Conservation (phyloP, 35 echinoderm and acorn worm genomes). For the Patiria miniata region DNA sequence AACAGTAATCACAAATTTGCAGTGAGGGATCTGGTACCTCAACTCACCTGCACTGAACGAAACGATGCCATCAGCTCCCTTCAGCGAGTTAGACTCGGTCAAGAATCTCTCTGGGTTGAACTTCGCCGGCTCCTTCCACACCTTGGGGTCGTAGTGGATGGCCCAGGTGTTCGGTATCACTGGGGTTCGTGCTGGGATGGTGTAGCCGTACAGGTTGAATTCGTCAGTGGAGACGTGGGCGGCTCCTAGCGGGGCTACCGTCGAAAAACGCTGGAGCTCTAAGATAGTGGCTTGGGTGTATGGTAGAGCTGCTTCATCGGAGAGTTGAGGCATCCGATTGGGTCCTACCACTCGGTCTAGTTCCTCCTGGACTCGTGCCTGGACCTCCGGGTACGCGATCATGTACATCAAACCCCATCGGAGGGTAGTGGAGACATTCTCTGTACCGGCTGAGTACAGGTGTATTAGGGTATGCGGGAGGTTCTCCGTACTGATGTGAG, state of each 20-base stretch:
- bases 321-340: conserved; percentile 1
- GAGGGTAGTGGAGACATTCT: conserved; percentile 4
- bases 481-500: conserved; percentile 37
- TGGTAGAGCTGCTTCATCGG: conserved; percentile 39
- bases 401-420: conserved; percentile 38
- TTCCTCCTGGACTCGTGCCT: conserved; percentile 51
- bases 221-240: conserved; percentile 34
- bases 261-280: conserved; percentile 43
- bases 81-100: conserved; percentile 18
- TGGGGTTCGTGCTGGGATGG: conserved; percentile 32
- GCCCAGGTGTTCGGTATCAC: conserved; percentile 51
- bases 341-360: conserved; percentile 48
- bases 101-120: conserved; percentile 73
- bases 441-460: conserved; percentile 36
- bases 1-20: background rate
- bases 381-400: conserved; percentile 55
- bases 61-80: background rate
- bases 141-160: conserved; percentile 35
- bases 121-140: conserved; percentile 54
- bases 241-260: conserved; percentile 19
- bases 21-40: background rate
- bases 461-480: conserved; percentile 33
- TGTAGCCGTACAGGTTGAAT: conserved; percentile 14
- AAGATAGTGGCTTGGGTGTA: conserved; percentile 65
- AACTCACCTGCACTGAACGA: conserved; percentile 12